A percentile compares a stretch with the other conserved stretches of the same genome.
These are phyloP conservation scores for Drosophila cognata DNA, from an alignment of 2,888 invertebrate genomes.

Conservation along the genomic window DNA sequence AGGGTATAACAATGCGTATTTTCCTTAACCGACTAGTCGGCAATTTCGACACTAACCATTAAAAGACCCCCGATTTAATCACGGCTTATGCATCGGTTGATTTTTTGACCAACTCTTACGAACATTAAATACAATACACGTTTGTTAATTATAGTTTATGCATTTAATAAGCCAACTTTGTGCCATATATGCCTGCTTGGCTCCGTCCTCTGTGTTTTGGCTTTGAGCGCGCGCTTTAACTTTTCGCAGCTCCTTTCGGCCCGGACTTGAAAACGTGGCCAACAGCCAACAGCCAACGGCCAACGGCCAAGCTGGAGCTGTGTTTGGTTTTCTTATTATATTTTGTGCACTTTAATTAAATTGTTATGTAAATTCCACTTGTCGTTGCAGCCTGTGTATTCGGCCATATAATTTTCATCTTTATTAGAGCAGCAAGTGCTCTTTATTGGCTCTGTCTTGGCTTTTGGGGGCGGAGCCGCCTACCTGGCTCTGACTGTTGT, in stretches of 20 bases:
- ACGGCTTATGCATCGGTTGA: slow-evolving; percentile 29
- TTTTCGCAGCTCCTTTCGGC: slow-evolving; percentile 72
- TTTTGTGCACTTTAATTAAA: slow-evolving; percentile 73
- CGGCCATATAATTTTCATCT: slow-evolving; percentile 68
- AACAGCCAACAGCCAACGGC: slow-evolving; percentile 7
- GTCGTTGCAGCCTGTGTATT: slow-evolving; percentile 42
- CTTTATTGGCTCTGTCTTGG: slow-evolving; percentile 47
- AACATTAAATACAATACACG: slow-evolving; percentile 20
- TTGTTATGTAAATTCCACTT: slow-evolving; percentile 81
- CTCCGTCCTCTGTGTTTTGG: slow-evolving; percentile 15
- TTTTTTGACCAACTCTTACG: slow-evolving; percentile 34
- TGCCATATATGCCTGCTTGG: slow-evolving; percentile 24
- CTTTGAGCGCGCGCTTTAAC: slow-evolving; percentile 52
- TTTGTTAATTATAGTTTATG: slow-evolving; percentile 72
- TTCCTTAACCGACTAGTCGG: slow-evolving; percentile 18
- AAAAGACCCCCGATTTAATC: slow-evolving; percentile 42
- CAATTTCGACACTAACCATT: slow-evolving; percentile 36
- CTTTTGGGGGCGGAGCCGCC: slow-evolving; percentile 22
- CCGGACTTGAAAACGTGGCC: slow-evolving; percentile 22
- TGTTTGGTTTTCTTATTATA: slow-evolving; percentile 22
- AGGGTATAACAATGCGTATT: slow-evolving; percentile 50
- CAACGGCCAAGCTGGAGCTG: slow-evolving; percentile 12
- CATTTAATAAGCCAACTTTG: slow-evolving; percentile 66
- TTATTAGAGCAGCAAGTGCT: slow-evolving; percentile 71
- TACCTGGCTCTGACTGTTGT: slow-evolving; percentile 15